These are phyloP conservation scores for Anastatus disparis DNA, from an alignment of 1,140 invertebrate species.

Conservation along the genomic window DNA sequence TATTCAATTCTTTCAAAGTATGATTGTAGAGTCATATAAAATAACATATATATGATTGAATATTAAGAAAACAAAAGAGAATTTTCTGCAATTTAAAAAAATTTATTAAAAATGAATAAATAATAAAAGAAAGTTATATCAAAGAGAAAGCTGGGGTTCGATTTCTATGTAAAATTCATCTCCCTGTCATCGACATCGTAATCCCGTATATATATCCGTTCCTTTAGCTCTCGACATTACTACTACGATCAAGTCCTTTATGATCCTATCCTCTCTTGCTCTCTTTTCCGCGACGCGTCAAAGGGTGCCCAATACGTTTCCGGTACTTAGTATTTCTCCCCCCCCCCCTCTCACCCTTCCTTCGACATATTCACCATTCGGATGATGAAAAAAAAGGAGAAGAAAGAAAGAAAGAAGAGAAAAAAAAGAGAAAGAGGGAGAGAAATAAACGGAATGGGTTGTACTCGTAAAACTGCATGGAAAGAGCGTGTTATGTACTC, in stretches of 20 bases:
- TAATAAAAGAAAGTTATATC: conserved; percentile 1
- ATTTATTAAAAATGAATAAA: not conserved
- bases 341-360: not conserved
- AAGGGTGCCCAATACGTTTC: conserved; percentile 20
- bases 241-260: conserved; percentile 6
- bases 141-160: not conserved
- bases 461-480: not conserved
- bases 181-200: not conserved
- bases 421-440: too few relatives aligned
- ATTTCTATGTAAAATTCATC: not conserved
- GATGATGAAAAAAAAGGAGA: not conserved
- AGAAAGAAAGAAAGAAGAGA: too few relatives aligned
- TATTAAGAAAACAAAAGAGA: too few relatives aligned
- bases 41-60: too few relatives aligned
- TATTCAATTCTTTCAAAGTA: too few relatives aligned
- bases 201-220: not conserved
- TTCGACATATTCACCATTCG: not conserved
- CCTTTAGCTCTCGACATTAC: too few relatives aligned
- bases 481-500: not conserved
- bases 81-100: too few relatives aligned
- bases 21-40: too few relatives aligned
- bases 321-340: conserved; percentile 11
- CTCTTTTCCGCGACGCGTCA: conserved; percentile 6
- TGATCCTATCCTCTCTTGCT: not conserved
- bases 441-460: not conserved